Conservation (phyloP, 2,888 invertebrate species). For the Scaeva pyrastri region DNA sequence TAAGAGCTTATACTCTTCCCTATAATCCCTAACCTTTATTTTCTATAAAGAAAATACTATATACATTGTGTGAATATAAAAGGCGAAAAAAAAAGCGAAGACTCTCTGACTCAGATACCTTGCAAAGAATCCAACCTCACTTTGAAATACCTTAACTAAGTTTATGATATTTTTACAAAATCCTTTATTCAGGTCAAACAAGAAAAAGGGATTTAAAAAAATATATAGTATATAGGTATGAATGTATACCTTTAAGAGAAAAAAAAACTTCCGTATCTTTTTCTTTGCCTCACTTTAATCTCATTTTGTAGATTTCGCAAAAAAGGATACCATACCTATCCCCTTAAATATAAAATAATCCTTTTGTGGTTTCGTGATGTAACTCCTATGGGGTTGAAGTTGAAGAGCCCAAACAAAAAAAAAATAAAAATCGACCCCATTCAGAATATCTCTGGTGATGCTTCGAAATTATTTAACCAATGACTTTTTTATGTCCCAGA, state of each 20-base stretch:
- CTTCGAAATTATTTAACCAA: slow-evolving; percentile 26
- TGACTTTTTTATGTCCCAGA: slow-evolving; percentile 34
- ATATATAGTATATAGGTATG: neutral
- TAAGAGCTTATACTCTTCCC: neutral
- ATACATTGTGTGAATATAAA: slow-evolving; percentile 23
- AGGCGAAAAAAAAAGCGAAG: neutral
- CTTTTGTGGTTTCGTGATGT: slow-evolving; percentile 29
- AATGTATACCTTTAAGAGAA: neutral
- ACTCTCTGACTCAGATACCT: neutral
- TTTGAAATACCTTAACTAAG: slow-evolving; percentile 37
- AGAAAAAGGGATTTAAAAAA: slow-evolving; percentile 10
- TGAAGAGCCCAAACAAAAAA: neutral
- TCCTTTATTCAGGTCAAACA: slow-evolving; percentile 39
- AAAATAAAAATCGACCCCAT: slow-evolving; percentile 11
- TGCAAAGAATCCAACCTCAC: slow-evolving; percentile 23
- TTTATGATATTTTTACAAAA: slow-evolving; percentile 40
- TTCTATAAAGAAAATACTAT: slow-evolving; percentile 1
- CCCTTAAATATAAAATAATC: slow-evolving; percentile 27
- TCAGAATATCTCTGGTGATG: neutral
- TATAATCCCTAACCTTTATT: slow-evolving; percentile 26
- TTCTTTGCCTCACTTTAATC: slow-evolving; percentile 24
- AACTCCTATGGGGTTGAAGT: slow-evolving; percentile 16
- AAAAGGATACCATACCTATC: slow-evolving; percentile 18
- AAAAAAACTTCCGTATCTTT: slow-evolving; percentile 7
- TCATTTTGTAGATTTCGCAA: slow-evolving; percentile 13